Conservation (phyloP, 2,888 invertebrate species). For the Cylloceria caligata region DNA sequence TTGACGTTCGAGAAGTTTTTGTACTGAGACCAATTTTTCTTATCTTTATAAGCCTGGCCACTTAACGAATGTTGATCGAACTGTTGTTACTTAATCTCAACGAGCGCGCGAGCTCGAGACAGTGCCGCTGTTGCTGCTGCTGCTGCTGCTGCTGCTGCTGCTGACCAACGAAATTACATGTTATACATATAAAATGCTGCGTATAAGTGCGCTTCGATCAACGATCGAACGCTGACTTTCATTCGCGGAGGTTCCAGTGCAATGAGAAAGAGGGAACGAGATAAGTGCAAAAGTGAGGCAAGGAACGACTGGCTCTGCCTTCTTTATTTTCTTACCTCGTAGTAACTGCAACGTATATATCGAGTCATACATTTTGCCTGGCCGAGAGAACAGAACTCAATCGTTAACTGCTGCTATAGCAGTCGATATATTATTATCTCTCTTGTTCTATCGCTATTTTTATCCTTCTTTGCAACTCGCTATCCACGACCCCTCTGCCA, state of each 20-base stretch:
- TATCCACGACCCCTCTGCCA: conserved; percentile 29
- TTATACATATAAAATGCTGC: conserved; percentile 26
- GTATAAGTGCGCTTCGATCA: conserved; percentile 55
- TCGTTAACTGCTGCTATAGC: conserved; percentile 1
- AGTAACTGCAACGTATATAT: conserved; percentile 32
- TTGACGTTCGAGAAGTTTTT: not conserved
- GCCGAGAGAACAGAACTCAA: conserved; percentile 23
- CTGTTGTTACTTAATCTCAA: conserved; percentile 55
- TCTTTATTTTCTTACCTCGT: conserved; percentile 27
- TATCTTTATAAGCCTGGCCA: not conserved
- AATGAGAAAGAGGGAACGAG: conserved; percentile 7
- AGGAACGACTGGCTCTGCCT: conserved; percentile 21
- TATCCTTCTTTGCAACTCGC: conserved; percentile 28
- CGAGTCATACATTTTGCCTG: not conserved
- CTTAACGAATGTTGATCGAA: not conserved
- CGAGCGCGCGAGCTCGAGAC: too few relatives aligned
- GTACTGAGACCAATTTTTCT: conserved; percentile 30
- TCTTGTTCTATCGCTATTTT: conserved; percentile 42
- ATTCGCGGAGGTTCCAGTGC: not conserved
- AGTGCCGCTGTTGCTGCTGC: too few relatives aligned
- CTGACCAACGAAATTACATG: conserved; percentile 37
- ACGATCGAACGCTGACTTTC: conserved; percentile 33
- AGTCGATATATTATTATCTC: conserved; percentile 12
- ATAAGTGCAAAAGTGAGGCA: conserved; percentile 57
- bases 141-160: not conserved